phyloP scores from a whole-genome alignment of 2,113 vertebrate genomes.

The Melanotaenia duboulayi region DNA sequence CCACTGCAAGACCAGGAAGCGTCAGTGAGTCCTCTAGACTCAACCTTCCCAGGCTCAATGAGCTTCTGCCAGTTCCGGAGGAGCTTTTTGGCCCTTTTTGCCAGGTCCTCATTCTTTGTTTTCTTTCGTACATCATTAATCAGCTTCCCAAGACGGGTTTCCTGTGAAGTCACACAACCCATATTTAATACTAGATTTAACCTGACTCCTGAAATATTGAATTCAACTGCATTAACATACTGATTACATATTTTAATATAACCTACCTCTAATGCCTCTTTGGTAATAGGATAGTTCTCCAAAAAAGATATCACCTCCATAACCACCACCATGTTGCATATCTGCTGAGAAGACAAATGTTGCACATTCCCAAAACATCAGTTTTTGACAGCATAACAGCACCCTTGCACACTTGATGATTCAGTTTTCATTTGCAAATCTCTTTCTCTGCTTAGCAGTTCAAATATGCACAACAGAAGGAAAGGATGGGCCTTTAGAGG shows the following conservation, averaged over 20 bases:
- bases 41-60: conserved; percentile 87
- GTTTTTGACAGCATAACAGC: not conserved
- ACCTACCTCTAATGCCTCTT: conserved; percentile 95
- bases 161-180: conserved; percentile 77
- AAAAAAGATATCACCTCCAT: conserved; percentile 96
- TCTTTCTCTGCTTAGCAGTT: not conserved
- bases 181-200: not conserved
- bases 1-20: conserved; percentile 83
- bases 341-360: conserved; percentile 81
- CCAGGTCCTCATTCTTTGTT: conserved; percentile 93
- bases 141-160: conserved; percentile 94
- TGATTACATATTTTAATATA: not conserved
- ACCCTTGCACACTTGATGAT: not conserved
- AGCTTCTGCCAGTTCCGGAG: conserved; percentile 94
- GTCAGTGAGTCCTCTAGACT: conserved; percentile 82
- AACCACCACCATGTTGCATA: conserved; percentile 95
- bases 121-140: conserved; percentile 96
- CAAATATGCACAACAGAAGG: not conserved
- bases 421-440: not conserved
- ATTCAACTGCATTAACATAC: not conserved
- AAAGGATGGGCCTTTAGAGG: not conserved
- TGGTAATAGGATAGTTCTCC: conserved; percentile 98
- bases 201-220: not conserved
- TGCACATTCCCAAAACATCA: no score
- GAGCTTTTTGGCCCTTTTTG: conserved; percentile 93